Base-by-base conservation (phyloP, 2,113 vertebrate species). In the Paralichthys olivaceus region DNA sequence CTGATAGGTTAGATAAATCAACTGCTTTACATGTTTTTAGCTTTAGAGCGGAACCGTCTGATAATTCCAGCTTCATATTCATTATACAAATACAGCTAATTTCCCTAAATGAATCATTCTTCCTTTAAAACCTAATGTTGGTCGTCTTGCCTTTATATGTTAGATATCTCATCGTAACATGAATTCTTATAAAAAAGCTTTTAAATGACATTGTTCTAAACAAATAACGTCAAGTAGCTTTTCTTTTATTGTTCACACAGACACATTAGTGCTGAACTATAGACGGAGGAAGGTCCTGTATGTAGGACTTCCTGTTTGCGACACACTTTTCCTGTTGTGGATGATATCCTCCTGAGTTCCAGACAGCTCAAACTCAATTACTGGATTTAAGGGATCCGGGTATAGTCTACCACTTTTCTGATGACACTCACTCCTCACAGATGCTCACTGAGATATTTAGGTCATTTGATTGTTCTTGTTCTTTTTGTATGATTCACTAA, bases 221-320 rank as follows among this genome's bases (percentile, higher is more conserved):
- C 37, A 40, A 40, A 40, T 13, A 13, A 40, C 11, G 3, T 40
- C 37, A 40, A 40, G 37, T 40, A 40, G 37, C 9, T 13, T 40
- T 40, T 40, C 37, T 40, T 40, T 40, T 4, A 40, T 40, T 40
- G 37, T 40, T 2, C 37, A 73, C 56, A 55, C 34, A 79, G 60
- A 61, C 28, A 47, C 0, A 62, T n/a, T 2, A 11, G 69, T 77
- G 83, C 85, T 86, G 66, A 71, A 62, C 25, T n/a, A 1, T 43
- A 72, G 63, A 59, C n/a, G 34, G 67, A 87, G 74, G 81, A 87
- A 84, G 65, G 72, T 76, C 75, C 63, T 61, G 53, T 73, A 37
- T 34, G 79, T 82, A 85, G 70, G 71, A 88, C 81, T 86, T 93
- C 93, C 93, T 94, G 90, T 94, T 93, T 93, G 89, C 23, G 77